Conservation (phyloP, 2,113 vertebrate genomes). For the Neodon shergylaensis region DNA sequence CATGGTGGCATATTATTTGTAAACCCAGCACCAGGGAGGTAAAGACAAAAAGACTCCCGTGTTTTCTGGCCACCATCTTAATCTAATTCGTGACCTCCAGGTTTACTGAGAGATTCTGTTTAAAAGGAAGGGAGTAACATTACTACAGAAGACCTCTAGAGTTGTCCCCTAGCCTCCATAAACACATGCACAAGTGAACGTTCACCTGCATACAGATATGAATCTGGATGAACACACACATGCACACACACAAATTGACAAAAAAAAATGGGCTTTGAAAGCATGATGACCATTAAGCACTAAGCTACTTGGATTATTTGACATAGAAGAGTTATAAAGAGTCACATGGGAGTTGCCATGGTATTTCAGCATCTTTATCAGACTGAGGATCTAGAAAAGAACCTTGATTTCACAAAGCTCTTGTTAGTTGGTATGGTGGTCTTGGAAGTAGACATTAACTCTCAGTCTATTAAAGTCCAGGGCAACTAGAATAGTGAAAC, state of each 20-base stretch:
- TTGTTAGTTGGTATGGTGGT: neutral
- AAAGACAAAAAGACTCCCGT: neutral
- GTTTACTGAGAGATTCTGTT: neutral
- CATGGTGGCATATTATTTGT: neutral
- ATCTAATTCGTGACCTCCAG: neutral
- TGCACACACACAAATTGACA: too few relatives aligned
- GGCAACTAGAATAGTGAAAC: neutral
- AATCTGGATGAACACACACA: neutral
- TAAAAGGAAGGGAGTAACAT: neutral
- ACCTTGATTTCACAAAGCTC: constrained; percentile 4
- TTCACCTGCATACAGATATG: neutral
- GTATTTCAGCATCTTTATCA: neutral
- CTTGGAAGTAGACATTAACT: constrained; percentile 1
- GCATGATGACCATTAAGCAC: constrained; percentile 45
- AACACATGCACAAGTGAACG: neutral
- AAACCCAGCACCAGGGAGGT: neutral
- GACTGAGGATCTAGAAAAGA: constrained; percentile 14
- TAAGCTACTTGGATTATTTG: constrained; percentile 20
- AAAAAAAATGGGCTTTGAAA: constrained; percentile 35
- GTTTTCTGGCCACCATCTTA: neutral
- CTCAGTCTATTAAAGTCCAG: constrained; percentile 3
- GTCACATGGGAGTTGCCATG: neutral
- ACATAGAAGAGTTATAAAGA: neutral
- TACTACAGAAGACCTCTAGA: neutral
- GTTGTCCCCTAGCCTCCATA: neutral